These are phyloP conservation scores for Cyphomyrus discorhynchus DNA, from an alignment of 2,113 vertebrate species.

Conservation along the genomic window DNA sequence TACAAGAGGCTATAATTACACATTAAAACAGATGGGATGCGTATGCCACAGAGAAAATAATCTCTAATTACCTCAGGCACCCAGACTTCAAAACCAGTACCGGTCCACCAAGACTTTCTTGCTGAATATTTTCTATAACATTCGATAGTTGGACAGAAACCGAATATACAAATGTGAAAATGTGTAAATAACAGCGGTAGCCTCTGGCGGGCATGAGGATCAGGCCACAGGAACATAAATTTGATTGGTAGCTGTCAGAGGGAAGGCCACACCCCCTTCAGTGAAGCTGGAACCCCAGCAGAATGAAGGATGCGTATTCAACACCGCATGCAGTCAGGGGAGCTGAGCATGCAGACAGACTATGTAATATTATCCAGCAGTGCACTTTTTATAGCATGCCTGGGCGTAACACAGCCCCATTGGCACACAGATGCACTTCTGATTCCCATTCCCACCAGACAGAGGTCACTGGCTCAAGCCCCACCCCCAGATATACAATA, in stretches of 20 bases:
- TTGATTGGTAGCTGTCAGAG: neutral
- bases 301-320: neutral
- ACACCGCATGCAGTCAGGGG: neutral
- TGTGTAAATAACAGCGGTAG: neutral
- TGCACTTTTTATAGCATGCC: slow-evolving; percentile 2
- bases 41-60: neutral
- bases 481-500: neutral
- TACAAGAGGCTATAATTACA: slow-evolving; percentile 2
- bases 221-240: neutral
- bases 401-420: neutral
- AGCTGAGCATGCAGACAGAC: slow-evolving; percentile 7
- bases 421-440: neutral
- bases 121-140: neutral
- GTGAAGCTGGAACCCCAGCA: neutral
- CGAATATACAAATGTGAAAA: neutral
- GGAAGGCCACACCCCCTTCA: neutral
- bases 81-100: neutral
- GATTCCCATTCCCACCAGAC: neutral
- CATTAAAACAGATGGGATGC: neutral
- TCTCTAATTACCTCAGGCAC: neutral
- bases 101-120: neutral
- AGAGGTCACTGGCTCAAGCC: neutral
- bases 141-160: neutral
- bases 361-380: neutral
- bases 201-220: neutral